Percentiles rank a stretch among this genome's conserved stretches.
Conservation (phyloP, 2,888 invertebrate genomes). For the Epinotia brunnichana region DNA sequence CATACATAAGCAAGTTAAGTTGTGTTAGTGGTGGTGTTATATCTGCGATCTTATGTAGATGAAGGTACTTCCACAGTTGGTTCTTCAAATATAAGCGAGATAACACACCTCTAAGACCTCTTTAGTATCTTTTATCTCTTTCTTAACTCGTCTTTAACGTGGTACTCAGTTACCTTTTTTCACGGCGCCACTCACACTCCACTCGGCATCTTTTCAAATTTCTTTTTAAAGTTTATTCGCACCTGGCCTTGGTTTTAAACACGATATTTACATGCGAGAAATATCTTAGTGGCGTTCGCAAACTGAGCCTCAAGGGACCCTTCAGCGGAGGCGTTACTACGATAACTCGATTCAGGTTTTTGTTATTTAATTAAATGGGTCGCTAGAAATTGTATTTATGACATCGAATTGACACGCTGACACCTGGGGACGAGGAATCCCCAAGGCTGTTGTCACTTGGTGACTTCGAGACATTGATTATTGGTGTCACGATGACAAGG, state of each 20-base stretch:
- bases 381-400: not conserved
- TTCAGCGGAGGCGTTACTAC: constrained; percentile 16
- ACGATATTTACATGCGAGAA: constrained; percentile 31
- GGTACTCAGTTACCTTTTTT: constrained; percentile 4
- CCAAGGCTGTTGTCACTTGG: too few species aligned
- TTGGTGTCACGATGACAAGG: too few species aligned
- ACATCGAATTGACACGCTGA: too few species aligned
- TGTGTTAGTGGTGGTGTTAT: too few species aligned
- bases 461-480: too few species aligned
- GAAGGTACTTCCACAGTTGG: too few species aligned
- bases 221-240: constrained; percentile 10
- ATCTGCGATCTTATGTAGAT: too few species aligned
- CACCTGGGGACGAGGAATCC: too few species aligned
- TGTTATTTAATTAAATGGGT: not conserved
- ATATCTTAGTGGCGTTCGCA: constrained; percentile 19
- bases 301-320: constrained; percentile 17
- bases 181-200: not conserved
- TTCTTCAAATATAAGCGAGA: too few species aligned
- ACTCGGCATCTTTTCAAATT: constrained; percentile 4
- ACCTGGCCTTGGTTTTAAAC: constrained; percentile 17
- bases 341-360: not conserved
- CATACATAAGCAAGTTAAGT: too few species aligned
- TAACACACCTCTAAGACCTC: too few species aligned
- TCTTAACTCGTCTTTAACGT: not conserved
- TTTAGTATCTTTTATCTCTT: too few species aligned